A percentile compares a stretch with the other conserved stretches of the same genome.
phyloP scores from a whole-genome alignment of 2,888 invertebrate species.

The Apotomis capreana region DNA sequence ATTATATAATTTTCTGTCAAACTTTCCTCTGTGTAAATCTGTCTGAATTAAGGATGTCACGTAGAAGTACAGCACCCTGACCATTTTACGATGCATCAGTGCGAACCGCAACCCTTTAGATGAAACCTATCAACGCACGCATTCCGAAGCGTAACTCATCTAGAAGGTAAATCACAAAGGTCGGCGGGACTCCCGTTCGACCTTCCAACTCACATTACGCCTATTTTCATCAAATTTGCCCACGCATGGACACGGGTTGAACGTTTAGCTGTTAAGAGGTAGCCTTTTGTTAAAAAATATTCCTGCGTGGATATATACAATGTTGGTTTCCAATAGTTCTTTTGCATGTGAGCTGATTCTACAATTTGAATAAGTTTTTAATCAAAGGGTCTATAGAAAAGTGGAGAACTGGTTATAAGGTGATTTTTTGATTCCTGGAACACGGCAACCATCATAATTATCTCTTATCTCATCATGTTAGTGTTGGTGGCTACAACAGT shows the following conservation, averaged over 20 bases:
- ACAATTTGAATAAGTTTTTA: too few species aligned
- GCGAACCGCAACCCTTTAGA: slow-evolving; percentile 19
- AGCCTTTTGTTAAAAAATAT: neutral
- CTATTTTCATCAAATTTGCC: slow-evolving; percentile 31
- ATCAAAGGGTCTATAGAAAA: too few species aligned
- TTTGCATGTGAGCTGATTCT: too few species aligned
- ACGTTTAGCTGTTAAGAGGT: slow-evolving; percentile 35
- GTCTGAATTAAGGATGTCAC: too few species aligned
- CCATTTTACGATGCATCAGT: slow-evolving; percentile 3
- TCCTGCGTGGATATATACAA: neutral
- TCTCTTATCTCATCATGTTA: too few species aligned
- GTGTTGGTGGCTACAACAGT: too few species aligned
- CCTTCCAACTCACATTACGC: slow-evolving; percentile 34
- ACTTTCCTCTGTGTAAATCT: too few species aligned
- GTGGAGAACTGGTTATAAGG: too few species aligned
- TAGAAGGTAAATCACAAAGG: slow-evolving; percentile 30
- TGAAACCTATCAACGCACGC: slow-evolving; percentile 11
- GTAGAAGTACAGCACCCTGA: neutral
- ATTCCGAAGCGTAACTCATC: slow-evolving; percentile 38
- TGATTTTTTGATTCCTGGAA: too few species aligned
- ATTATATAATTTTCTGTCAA: too few species aligned
- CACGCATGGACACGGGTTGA: slow-evolving; percentile 34
- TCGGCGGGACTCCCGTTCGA: slow-evolving; percentile 34
- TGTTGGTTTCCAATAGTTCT: too few species aligned
- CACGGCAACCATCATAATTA: too few species aligned